These are phyloP conservation scores for Xerus rutilus DNA, from an alignment of 2,797 vertebrate species.

Conservation along the genomic window DNA sequence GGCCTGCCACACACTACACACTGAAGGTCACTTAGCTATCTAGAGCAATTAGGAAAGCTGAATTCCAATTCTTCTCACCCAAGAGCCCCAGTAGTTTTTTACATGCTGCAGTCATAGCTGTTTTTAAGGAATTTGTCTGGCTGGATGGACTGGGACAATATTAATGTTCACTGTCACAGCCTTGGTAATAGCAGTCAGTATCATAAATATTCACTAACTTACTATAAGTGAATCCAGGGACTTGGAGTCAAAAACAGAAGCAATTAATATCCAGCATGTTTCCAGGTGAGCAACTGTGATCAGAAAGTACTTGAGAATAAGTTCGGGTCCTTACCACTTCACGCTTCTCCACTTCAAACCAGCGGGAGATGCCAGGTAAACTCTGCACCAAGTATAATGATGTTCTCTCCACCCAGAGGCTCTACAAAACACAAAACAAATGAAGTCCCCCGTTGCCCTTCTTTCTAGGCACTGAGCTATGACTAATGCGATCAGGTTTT, in stretches of 20 bases:
- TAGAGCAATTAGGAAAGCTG: not conserved
- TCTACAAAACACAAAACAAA: constrained; percentile 88
- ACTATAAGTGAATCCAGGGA: not conserved
- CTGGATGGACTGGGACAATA: not conserved
- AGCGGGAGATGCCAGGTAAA: constrained; percentile 98
- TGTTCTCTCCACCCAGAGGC: constrained; percentile 98
- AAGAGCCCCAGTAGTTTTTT: not conserved
- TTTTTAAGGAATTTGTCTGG: not conserved
- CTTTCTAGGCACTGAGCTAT: not conserved
- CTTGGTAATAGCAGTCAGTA: not conserved
- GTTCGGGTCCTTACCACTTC: constrained; percentile 94
- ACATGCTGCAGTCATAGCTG: not conserved
- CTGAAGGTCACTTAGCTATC: not conserved
- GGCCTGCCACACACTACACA: not conserved
- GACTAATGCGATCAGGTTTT: not conserved
- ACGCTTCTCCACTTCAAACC: constrained; percentile 99
- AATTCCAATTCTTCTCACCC: not conserved
- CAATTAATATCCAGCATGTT: not conserved
- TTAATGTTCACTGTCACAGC: not conserved
- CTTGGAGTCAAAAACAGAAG: not conserved
- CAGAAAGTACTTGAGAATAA: not conserved
- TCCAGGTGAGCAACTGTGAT: not conserved
- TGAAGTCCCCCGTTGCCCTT: not conserved
- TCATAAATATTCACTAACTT: not conserved
- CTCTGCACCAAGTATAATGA: constrained; percentile 98